Evolutionary conservation across 2,113 vertebrate species (phyloP).

Genomic region (Ochotona princeps): DNA sequence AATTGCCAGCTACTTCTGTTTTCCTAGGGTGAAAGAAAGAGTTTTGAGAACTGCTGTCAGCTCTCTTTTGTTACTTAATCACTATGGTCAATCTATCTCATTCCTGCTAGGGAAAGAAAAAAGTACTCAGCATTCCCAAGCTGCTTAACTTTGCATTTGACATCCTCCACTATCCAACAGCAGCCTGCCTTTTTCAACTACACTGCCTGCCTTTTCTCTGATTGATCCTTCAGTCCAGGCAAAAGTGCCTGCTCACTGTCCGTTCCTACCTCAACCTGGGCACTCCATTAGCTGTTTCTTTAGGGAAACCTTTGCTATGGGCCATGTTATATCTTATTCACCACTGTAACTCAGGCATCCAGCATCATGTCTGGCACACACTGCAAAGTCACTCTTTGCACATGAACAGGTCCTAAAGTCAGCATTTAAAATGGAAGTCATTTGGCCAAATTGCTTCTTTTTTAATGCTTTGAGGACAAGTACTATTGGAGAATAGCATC

Average conservation of each 20-base stretch:
- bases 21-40: background rate
- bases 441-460: background rate
- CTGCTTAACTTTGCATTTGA: background rate
- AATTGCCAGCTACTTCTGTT: background rate
- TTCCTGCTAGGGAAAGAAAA: background rate
- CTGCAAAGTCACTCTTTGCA: background rate
- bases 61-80: background rate
- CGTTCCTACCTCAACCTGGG: background rate
- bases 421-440: slow-evolving; percentile 3
- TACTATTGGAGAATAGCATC: background rate
- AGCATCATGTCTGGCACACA: background rate
- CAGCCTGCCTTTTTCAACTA: background rate
- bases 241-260: background rate
- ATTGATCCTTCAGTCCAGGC: background rate
- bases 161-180: background rate
- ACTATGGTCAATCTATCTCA: background rate
- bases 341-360: background rate
- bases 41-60: background rate
- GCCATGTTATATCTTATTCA: background rate
- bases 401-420: background rate
- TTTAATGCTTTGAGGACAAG: background rate
- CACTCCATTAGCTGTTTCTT: background rate
- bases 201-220: background rate
- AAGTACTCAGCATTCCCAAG: background rate
- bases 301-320: background rate